Evolutionary conservation across 1,140 invertebrate genomes (phyloP).

Genomic region (Chionoecetes opilio): DNA sequence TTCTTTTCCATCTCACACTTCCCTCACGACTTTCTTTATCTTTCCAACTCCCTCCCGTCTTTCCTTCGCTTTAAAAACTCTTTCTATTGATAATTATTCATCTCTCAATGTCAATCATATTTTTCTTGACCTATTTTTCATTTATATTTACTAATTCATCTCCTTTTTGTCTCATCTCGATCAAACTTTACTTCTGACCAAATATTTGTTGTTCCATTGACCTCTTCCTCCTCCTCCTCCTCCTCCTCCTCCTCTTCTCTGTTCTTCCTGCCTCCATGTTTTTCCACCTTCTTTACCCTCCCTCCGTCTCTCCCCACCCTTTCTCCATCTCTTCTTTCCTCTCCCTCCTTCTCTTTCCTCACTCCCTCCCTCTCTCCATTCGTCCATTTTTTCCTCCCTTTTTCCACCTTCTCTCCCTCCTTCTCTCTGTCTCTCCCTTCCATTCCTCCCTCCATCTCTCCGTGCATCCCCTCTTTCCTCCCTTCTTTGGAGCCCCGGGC

Average conservation of each 20-base stretch:
- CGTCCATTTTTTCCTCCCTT: neutral
- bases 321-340: neutral
- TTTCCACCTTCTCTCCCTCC: too few relatives aligned
- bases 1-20: neutral
- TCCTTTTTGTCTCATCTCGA: too few relatives aligned
- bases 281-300: too few relatives aligned
- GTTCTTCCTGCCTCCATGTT: too few relatives aligned
- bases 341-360: conserved; percentile 12
- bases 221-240: too few relatives aligned
- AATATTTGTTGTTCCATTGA: too few relatives aligned
- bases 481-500: neutral
- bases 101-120: too few relatives aligned
- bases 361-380: neutral
- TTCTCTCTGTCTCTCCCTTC: neutral
- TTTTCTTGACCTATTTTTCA: too few relatives aligned
- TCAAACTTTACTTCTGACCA: too few relatives aligned
- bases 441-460: neutral
- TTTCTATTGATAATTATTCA: too few relatives aligned
- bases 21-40: neutral
- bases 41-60: neutral
- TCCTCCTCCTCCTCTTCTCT: too few relatives aligned
- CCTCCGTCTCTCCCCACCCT: neutral
- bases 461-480: neutral
- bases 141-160: too few relatives aligned
- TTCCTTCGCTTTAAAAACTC: neutral